A percentile compares a stretch with the other conserved stretches of the same genome.
Conservation (phyloP, 2,113 vertebrate species). For the Geococcyx californianus region DNA sequence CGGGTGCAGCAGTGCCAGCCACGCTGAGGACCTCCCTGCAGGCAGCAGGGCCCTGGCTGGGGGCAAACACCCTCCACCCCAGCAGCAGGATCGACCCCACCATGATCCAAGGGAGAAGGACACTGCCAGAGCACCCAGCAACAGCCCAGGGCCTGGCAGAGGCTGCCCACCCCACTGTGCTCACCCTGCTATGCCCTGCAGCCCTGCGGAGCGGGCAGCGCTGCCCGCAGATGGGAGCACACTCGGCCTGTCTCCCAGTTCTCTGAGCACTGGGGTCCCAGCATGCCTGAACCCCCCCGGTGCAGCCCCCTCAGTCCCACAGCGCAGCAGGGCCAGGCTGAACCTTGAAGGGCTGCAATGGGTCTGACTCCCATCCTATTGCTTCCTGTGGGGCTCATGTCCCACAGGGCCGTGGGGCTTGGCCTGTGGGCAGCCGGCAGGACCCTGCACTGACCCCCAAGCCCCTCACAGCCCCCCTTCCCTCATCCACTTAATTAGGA, state of each 20-base stretch:
- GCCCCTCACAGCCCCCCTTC: not conserved
- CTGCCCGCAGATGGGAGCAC: not conserved
- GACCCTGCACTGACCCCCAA: not conserved
- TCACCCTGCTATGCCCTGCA: not conserved
- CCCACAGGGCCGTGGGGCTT: fast-evolving
- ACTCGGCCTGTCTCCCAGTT: not conserved
- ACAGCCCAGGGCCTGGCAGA: fast-evolving
- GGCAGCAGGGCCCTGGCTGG: fast-evolving
- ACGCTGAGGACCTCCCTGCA: not conserved
- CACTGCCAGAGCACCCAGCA: fast-evolving
- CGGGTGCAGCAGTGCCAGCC: not conserved
- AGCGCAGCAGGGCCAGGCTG: fast-evolving
- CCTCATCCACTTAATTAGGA: not conserved
- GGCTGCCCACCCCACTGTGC: not conserved
- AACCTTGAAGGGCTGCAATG: too few species aligned
- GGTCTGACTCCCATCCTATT: not conserved
- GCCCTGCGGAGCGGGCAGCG: fast-evolving
- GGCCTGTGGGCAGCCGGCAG: not conserved
- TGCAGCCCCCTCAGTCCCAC: not conserved
- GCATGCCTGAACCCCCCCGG: not conserved
- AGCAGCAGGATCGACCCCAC: not conserved
- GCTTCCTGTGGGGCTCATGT: fast-evolving
- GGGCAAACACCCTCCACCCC: not conserved
- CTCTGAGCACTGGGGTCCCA: not conserved
- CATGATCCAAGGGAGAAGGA: fast-evolving